Evolutionary conservation across 2,888 invertebrate species (phyloP), one percentile per base, ranked within the genome.

Genomic region (Calliopum simillimum): DNA sequence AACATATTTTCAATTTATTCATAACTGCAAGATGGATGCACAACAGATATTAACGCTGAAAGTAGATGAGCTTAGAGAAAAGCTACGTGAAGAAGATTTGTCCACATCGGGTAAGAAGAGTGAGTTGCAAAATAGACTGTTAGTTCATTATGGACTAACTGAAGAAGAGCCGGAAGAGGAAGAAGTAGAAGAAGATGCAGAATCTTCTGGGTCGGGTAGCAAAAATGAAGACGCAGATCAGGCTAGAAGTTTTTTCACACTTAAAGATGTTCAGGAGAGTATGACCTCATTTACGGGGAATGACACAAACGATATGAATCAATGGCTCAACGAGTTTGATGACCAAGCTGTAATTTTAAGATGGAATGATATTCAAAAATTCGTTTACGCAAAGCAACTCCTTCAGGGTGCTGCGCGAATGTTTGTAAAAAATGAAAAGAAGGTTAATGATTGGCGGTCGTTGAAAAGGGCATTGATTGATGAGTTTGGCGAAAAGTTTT

Each of bases 121-220:
- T 11, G 47, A 63, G 16, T 19, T 63, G 23, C 63, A 63, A 49
- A 47, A 63, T 23, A 47, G 63, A 51, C n/a, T 63, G 0, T 46
- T 63, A 23, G 23, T 47, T 8, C 21, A 63, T 63, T 49, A 43
- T 23, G 21, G 44, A 14, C 44, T 51, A 11, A 23, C 23, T 8
- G 25, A 23, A 16, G 51, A n/a, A 33, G 51, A 49, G 25, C 33
- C 23, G 8, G 41, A 13, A 12, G 59, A 12, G 16, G 59, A 16
- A 59, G 49, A 25, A 25, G 25, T 4, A 25, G 25, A 25, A 4
- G 25, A 5, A 4, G 3, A 49, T 49, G 49, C 3, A 49, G 14
- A 14, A 49, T n/a, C n/a, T n/a, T n/a, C n/a, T n/a, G n/a, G n/a
- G n/a, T n/a, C n/a, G n/a, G n/a, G n/a, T n/a, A n/a, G n/a, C n/a